Evolutionary conservation across 53 echinoderm and acorn worm species (phyloP).

Genomic region (Paelopatides confundens): DNA sequence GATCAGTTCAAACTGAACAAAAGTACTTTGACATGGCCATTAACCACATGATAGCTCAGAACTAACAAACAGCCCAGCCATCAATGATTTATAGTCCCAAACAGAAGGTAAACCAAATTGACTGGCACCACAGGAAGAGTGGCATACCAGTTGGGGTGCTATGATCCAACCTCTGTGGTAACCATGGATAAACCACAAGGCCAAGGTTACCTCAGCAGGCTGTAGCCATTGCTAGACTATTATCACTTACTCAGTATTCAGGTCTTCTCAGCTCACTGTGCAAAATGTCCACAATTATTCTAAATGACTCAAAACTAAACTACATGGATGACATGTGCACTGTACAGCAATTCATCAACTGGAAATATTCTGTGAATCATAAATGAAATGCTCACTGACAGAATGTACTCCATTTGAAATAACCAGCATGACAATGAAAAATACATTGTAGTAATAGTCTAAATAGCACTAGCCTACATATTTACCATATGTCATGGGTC

Average conservation of each 20-base stretch:
- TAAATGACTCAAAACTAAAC: no score
- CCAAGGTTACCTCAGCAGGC: constrained; percentile 37
- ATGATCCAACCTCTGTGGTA: not conserved
- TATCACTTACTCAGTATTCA: not conserved
- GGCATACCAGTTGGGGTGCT: not conserved
- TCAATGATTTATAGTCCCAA: constrained; percentile 3
- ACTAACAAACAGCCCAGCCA: not conserved
- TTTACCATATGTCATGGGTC: no score
- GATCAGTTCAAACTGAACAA: not conserved
- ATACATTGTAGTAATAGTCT: no score
- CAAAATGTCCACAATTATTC: no score
- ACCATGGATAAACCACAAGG: constrained; percentile 25
- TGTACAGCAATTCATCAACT: no score
- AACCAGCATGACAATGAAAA: no score
- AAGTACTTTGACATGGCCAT: constrained; percentile 8
- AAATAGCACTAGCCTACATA: no score
- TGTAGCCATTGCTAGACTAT: not conserved
- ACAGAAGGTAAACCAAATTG: not conserved
- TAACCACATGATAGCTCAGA: not conserved
- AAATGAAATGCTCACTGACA: no score
- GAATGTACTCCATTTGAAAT: no score
- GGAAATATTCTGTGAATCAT: no score
- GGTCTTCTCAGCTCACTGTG: not conserved
- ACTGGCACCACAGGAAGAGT: constrained; percentile 3
- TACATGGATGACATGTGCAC: no score